Conservation (phyloP, 2,888 invertebrate species). For the Spilosoma lubricipeda region DNA sequence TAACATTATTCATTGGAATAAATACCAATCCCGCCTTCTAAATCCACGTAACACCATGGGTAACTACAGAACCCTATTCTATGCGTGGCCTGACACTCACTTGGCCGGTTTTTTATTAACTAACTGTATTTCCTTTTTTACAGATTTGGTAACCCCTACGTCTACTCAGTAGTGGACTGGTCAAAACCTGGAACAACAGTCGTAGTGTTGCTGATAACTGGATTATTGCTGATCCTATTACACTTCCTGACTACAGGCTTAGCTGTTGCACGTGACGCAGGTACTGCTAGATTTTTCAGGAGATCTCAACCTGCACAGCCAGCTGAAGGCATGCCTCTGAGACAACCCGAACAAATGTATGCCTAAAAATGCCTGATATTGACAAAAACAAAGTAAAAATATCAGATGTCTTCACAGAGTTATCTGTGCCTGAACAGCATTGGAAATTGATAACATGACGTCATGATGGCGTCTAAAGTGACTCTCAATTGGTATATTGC, state of each 20-base stretch:
- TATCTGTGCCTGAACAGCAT: background rate
- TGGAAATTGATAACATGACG: background rate
- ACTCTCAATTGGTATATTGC: background rate
- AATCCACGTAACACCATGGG: too few species aligned
- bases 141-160: constrained; percentile 88
- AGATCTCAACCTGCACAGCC: constrained; percentile 51
- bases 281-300: constrained; percentile 58
- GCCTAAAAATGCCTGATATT: constrained; percentile 17
- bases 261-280: constrained; percentile 78
- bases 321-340: constrained; percentile 65
- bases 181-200: constrained; percentile 87
- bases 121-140: constrained; percentile 29
- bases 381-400: background rate
- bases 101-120: too few species aligned
- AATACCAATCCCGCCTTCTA: too few species aligned
- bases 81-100: too few species aligned
- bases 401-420: constrained; percentile 9
- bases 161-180: constrained; percentile 93
- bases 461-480: background rate
- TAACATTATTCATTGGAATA: too few species aligned
- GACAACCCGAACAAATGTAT: constrained; percentile 46
- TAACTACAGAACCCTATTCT: too few species aligned
- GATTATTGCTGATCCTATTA: constrained; percentile 86
- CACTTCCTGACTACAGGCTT: constrained; percentile 87
- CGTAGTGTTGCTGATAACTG: constrained; percentile 87